Percentiles rank a stretch among this genome's conserved stretches.
Conservation (phyloP, 2,113 vertebrate species). For the Dromiciops gliroides region DNA sequence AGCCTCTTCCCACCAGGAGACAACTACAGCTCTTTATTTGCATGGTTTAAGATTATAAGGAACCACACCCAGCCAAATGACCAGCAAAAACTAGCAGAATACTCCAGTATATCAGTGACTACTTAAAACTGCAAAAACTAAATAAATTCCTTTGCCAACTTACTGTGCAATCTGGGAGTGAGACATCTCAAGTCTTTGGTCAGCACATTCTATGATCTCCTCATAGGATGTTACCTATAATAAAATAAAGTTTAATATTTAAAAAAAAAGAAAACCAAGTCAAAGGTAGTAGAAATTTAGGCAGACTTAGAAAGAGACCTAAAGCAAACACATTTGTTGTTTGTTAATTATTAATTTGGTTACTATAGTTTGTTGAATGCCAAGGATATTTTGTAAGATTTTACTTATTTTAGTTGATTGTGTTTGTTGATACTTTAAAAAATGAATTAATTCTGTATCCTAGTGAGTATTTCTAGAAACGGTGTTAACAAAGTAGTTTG, state of each 20-base stretch:
- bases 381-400: background rate
- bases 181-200: constrained; percentile 66
- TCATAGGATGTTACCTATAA: constrained; percentile 72
- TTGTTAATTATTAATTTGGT: background rate
- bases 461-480: constrained; percentile 2
- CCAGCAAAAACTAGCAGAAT: background rate
- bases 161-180: constrained; percentile 69
- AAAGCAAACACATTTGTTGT: background rate
- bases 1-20: background rate
- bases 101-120: constrained; percentile 9
- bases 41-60: no score
- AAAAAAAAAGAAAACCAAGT: background rate
- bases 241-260: constrained; percentile 37
- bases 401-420: background rate
- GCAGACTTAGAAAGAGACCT: background rate
- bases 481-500: background rate
- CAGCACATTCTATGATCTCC: constrained; percentile 72
- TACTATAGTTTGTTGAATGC: background rate
- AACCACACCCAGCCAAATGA: no score
- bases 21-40: no score
- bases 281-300: background rate
- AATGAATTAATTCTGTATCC: background rate
- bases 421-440: background rate
- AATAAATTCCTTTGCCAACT: constrained; percentile 47
- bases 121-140: constrained; percentile 36